Evolutionary conservation across 2,113 vertebrate species (phyloP).

Genomic region (Proteles cristata): DNA sequence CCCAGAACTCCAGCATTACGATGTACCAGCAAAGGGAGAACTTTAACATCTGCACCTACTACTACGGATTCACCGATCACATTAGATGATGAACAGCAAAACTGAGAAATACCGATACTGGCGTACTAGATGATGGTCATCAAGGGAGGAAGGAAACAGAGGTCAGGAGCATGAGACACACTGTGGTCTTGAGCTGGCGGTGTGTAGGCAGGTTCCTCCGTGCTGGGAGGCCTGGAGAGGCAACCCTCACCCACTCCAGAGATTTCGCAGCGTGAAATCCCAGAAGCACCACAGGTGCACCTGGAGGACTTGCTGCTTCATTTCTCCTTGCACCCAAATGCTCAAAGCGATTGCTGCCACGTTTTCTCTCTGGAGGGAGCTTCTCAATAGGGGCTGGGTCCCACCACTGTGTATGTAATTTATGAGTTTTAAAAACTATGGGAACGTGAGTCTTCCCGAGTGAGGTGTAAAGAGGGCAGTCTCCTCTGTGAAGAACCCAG

Average conservation of each 20-base stretch:
- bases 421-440: background rate
- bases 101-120: background rate
- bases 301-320: background rate
- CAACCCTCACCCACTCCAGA: background rate
- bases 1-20: background rate
- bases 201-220: too few relatives aligned
- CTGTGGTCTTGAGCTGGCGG: background rate
- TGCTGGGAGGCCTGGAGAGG: background rate
- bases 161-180: background rate
- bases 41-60: background rate
- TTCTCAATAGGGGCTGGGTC: background rate
- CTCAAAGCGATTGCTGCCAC: background rate
- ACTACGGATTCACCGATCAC: background rate
- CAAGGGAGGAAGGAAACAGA: background rate
- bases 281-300: background rate
- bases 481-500: background rate
- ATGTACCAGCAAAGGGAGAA: background rate
- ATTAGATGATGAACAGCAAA: constrained; percentile 14
- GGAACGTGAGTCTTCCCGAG: background rate
- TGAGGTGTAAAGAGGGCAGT: background rate
- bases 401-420: background rate
- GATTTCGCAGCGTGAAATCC: background rate
- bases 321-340: background rate
- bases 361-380: background rate
- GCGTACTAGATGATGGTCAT: background rate